Evolutionary conservation across 2,888 invertebrate genomes (phyloP), one percentile per base, ranked within the genome.

Genomic region (Drosophila borealis): DNA sequence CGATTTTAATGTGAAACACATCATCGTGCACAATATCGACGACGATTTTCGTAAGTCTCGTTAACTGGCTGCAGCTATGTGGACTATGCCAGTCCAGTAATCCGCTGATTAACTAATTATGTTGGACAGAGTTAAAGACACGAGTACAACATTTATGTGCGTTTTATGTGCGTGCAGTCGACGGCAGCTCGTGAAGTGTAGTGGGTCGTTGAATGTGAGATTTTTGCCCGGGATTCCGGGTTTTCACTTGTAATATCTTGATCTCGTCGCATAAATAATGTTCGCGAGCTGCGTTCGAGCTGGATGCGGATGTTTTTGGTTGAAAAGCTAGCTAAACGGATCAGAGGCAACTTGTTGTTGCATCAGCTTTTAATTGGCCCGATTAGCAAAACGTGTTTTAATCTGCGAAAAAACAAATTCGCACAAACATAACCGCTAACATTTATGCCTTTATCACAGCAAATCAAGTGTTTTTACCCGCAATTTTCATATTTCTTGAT

Each of bases 351-450:
- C 63, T 72, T 11, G 68, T 17, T 17, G 17, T 73, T 75, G 39
- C 73, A 68, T 64, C 73, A 54, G 57, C 54, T 61, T 60, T 56
- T 39, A 67, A 62, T 67, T 56, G 72, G 13, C 21, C 45, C 78
- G 67, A 60, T 77, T 77, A 63, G 53, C 3, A 8, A 73, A 75
- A 75, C 78, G 56, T 68, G 78, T 75, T 75, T 72, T 4, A 54
- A 61, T 57, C 37, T 13, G 44, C 14, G 39, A 29, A 1, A 8
- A 8, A 29, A 8, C 29, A 29, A 29, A 29, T 29, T 29, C 29
- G 29, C 29, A 29, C 29, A 2, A 29, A 29, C 29, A 29, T 29
- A 29, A 2, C 8, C 29, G 8, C 29, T 8, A 29, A 29, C 29
- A 29, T 29, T 29, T 29, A 29, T 29, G 29, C 29, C 8, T 29